phyloP scores from a whole-genome alignment of 1,140 invertebrate species.

The Ridgeia piscesae region DNA sequence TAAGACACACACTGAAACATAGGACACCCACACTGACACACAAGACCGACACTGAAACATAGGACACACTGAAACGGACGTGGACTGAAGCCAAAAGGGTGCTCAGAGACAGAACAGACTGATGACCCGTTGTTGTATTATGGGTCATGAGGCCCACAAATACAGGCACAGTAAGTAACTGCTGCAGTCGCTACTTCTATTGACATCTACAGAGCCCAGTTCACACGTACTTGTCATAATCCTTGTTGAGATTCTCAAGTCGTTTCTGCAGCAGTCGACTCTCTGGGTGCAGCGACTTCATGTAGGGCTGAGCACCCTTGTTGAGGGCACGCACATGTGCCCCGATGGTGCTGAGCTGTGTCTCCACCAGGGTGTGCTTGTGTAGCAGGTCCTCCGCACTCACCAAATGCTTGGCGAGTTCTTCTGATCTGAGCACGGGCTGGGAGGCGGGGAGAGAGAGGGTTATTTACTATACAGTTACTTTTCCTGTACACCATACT shows the following conservation, averaged over 20 bases:
- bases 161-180: conserved; percentile 31
- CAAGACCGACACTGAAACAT: too few relatives aligned
- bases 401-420: conserved; percentile 86
- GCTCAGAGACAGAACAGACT: too few relatives aligned
- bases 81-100: too few relatives aligned
- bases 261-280: conserved; percentile 69
- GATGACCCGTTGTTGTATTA: neutral
- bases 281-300: conserved; percentile 64
- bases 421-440: conserved; percentile 63
- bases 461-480: neutral
- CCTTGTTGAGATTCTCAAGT: conserved; percentile 71
- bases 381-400: conserved; percentile 92
- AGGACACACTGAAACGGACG: too few relatives aligned
- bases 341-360: conserved; percentile 66
- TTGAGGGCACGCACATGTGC: conserved; percentile 64
- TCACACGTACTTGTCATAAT: conserved; percentile 67
- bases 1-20: too few relatives aligned
- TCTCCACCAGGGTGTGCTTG: conserved; percentile 86
- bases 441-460: neutral
- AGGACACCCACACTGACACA: too few relatives aligned
- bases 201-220: too few relatives aligned
- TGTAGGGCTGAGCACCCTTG: conserved; percentile 54
- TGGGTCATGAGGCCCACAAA: neutral
- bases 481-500: neutral
- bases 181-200: too few relatives aligned